phyloP scores from a whole-genome alignment of 2,888 invertebrate species.

The Drosophila anomelani region DNA sequence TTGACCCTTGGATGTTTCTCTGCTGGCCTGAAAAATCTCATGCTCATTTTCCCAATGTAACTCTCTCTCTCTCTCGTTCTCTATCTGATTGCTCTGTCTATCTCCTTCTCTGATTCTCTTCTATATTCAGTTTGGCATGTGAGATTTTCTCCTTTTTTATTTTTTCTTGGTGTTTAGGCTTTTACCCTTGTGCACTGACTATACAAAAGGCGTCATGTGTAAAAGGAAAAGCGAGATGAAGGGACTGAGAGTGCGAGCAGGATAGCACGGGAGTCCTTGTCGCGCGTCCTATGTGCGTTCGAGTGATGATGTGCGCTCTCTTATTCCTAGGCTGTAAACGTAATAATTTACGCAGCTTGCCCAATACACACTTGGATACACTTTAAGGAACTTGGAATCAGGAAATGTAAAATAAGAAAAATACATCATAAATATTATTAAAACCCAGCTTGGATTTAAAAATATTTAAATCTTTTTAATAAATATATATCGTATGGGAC shows the following conservation, averaged over 20 bases:
- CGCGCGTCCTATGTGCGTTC: slow-evolving; percentile 5
- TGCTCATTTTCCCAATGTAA: slow-evolving; percentile 21
- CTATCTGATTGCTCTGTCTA: background rate
- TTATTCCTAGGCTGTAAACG: slow-evolving; percentile 48
- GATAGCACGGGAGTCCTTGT: slow-evolving; percentile 22
- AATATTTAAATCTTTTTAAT: too few relatives aligned
- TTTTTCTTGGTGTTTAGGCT: slow-evolving; percentile 26
- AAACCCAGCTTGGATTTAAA: background rate
- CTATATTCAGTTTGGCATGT: slow-evolving; percentile 9
- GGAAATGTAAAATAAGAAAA: background rate
- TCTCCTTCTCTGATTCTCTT: background rate
- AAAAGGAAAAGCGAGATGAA: slow-evolving; percentile 5
- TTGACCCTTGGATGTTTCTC: slow-evolving; percentile 17
- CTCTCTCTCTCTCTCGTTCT: background rate
- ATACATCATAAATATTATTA: too few relatives aligned
- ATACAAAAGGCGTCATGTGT: slow-evolving; percentile 16
- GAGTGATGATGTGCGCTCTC: slow-evolving; percentile 4
- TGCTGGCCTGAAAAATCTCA: slow-evolving; percentile 18
- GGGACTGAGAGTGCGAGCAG: slow-evolving; percentile 1
- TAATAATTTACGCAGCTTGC: slow-evolving; percentile 57
- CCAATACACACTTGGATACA: slow-evolving; percentile 26
- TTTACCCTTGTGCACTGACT: slow-evolving; percentile 42
- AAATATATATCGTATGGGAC: too few relatives aligned
- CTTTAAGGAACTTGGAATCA: background rate
- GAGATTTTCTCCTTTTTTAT: slow-evolving; percentile 21